phyloP scores from a whole-genome alignment of 2,888 invertebrate genomes.

The Trissoscelio sp. region DNA sequence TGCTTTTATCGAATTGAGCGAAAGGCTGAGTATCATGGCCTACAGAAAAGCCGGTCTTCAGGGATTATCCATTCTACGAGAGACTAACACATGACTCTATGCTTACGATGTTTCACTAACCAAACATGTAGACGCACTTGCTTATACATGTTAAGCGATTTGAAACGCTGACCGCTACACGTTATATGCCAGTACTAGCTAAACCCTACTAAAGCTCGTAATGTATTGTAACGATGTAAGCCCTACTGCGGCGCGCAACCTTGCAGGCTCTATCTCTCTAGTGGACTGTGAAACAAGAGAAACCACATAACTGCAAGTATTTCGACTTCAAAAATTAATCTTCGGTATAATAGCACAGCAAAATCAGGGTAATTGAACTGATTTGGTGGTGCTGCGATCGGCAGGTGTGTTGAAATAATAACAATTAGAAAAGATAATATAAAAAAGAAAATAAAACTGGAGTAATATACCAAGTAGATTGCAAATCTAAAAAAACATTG shows the following conservation, averaged over 20 bases:
- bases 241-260: slow-evolving; percentile 52
- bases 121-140: slow-evolving; percentile 63
- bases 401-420: not conserved
- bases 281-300: slow-evolving; percentile 62
- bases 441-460: no score
- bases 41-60: slow-evolving; percentile 41
- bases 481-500: no score
- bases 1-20: slow-evolving; percentile 55
- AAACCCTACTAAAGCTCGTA: slow-evolving; percentile 79
- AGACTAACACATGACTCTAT: slow-evolving; percentile 55
- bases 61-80: slow-evolving; percentile 56
- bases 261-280: slow-evolving; percentile 55
- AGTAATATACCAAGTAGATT: no score
- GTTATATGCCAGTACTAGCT: slow-evolving; percentile 73
- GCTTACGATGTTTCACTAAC: slow-evolving; percentile 61
- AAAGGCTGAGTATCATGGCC: slow-evolving; percentile 38
- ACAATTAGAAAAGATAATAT: no score
- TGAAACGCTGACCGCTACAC: slow-evolving; percentile 77
- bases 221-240: slow-evolving; percentile 75
- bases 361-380: slow-evolving; percentile 25
- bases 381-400: slow-evolving; percentile 22
- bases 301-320: slow-evolving; percentile 57
- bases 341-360: slow-evolving; percentile 17
- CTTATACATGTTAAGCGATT: slow-evolving; percentile 70
- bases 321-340: slow-evolving; percentile 57